These are phyloP conservation scores for Lasioglossum calceatum DNA, from an alignment of 2,888 invertebrate genomes.

Conservation along the genomic window DNA sequence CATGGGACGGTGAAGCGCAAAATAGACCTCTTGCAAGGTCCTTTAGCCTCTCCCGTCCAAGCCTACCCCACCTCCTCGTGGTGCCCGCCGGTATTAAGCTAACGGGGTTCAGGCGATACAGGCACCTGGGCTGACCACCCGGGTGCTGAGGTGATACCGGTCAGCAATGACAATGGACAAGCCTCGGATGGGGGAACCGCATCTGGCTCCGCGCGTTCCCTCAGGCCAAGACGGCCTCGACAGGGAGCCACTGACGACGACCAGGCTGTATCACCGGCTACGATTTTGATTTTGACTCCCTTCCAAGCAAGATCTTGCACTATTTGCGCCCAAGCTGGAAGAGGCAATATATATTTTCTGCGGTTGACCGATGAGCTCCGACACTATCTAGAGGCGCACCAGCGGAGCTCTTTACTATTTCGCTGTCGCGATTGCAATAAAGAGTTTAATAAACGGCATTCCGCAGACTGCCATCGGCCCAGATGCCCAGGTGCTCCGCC, in stretches of 20 bases:
- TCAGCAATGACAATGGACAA: neutral
- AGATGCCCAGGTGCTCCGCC: neutral
- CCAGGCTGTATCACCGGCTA: neutral
- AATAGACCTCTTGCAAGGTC: neutral
- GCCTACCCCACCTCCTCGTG: too few relatives aligned
- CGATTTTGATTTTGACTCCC: neutral
- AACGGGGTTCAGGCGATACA: too few relatives aligned
- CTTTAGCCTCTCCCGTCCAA: too few relatives aligned
- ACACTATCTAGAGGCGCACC: neutral
- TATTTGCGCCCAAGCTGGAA: neutral
- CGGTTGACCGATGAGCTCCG: neutral
- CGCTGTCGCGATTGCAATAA: neutral
- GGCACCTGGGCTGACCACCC: neutral
- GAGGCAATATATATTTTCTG: neutral
- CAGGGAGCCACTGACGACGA: neutral
- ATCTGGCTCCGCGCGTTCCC: neutral
- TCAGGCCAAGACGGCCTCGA: constrained; percentile 15
- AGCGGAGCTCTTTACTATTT: neutral
- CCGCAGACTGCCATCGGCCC: neutral
- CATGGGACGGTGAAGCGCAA: too few relatives aligned
- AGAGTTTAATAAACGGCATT: neutral
- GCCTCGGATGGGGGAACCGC: constrained; percentile 14
- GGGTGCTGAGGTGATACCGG: neutral
- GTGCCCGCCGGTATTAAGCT: too few relatives aligned
- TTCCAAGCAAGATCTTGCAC: neutral